Conservation (phyloP, 2,113 vertebrate genomes). For the Andinoacara biseriatus region DNA sequence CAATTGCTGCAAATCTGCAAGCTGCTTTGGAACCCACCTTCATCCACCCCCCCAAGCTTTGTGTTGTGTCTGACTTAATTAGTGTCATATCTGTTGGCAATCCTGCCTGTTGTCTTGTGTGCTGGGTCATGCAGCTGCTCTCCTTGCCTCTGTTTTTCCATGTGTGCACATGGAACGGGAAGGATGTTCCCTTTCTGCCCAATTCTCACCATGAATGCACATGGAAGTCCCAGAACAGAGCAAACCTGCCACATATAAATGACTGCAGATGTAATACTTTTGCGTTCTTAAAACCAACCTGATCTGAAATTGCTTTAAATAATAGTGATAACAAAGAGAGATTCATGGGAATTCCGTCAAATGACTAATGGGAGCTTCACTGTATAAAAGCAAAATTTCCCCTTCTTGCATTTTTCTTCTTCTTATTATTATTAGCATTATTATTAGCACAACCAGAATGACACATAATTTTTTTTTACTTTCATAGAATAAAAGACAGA, state of each 20-base stretch:
- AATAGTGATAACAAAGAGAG: fast-evolving
- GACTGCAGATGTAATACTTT: fast-evolving
- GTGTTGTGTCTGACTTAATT: too few relatives aligned
- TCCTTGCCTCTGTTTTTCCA: background rate
- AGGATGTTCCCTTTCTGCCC: background rate
- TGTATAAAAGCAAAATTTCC: background rate
- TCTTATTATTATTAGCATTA: too few relatives aligned
- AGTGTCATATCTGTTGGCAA: background rate
- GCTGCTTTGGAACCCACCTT: too few relatives aligned
- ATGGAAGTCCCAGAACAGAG: too few relatives aligned
- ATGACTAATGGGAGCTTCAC: background rate
- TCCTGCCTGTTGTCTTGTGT: background rate
- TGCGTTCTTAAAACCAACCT: background rate
- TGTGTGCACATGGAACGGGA: background rate
- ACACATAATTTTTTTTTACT: background rate
- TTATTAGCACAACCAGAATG: background rate
- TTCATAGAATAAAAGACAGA: background rate
- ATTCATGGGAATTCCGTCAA: background rate
- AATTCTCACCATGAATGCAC: too few relatives aligned
- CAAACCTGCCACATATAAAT: background rate
- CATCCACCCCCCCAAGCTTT: too few relatives aligned
- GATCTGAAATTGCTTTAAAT: background rate
- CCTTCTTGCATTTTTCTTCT: background rate
- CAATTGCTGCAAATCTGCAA: too few relatives aligned
- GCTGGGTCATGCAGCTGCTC: background rate